phyloP scores from a whole-genome alignment of 1,140 invertebrate species.

The Ostrea denselamellosa region DNA sequence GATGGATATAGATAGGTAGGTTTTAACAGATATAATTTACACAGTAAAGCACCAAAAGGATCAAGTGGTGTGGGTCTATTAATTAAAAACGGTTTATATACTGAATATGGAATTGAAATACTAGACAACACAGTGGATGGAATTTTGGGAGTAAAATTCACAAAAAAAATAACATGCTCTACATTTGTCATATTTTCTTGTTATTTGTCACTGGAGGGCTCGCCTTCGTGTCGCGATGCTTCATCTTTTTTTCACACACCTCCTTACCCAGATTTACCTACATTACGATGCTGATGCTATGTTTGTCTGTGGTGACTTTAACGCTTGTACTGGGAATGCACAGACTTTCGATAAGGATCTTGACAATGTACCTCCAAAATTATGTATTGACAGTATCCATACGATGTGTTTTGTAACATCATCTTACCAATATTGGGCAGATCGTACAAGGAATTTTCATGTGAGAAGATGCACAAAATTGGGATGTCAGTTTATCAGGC shows the following conservation, averaged over 20 bases:
- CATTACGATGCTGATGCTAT: constrained; percentile 45
- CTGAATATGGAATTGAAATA: too few species aligned
- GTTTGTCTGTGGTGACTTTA: constrained; percentile 42
- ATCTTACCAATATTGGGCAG: too few species aligned
- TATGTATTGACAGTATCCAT: constrained; percentile 22
- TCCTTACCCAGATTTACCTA: constrained; percentile 51
- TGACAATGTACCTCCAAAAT: constrained; percentile 10
- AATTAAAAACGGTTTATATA: too few species aligned
- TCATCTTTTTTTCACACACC: constrained; percentile 52
- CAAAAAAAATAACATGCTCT: constrained; percentile 34
- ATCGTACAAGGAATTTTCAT: too few species aligned
- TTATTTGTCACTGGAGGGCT: constrained; percentile 55
- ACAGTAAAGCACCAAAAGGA: too few species aligned
- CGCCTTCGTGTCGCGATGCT: constrained; percentile 51
- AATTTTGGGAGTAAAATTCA: constrained; percentile 49
- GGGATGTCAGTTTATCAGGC: too few species aligned
- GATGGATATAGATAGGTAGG: too few species aligned
- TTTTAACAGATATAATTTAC: too few species aligned
- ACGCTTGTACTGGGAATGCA: background rate
- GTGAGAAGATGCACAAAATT: too few species aligned
- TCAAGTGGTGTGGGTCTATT: too few species aligned
- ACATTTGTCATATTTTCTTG: constrained; percentile 46
- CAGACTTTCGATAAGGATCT: constrained; percentile 27
- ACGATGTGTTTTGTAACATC: too few species aligned
- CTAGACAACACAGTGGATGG: constrained; percentile 54